Evolutionary conservation across 2,797 vertebrate genomes (phyloP).

Genomic region (Cryptoblepharus egeriae): DNA sequence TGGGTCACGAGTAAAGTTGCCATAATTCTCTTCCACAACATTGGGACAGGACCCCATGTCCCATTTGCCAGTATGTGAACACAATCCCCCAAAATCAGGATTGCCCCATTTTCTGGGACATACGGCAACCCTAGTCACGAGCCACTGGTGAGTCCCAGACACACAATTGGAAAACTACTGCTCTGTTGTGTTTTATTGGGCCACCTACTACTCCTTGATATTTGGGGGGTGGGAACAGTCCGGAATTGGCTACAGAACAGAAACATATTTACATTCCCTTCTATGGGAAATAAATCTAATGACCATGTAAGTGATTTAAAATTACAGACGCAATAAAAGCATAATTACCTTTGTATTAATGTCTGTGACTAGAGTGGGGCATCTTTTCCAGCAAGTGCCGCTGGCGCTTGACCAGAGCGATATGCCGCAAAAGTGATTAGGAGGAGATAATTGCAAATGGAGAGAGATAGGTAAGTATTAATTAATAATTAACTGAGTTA

Average conservation of each 20-base stretch:
- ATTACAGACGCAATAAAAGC: constrained; percentile 67
- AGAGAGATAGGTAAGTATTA: constrained; percentile 44
- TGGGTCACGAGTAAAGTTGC: too few relatives aligned
- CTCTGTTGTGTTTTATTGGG: neutral
- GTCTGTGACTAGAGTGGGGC: constrained; percentile 53
- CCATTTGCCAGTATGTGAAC: too few relatives aligned
- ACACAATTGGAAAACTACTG: too few relatives aligned
- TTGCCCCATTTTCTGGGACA: too few relatives aligned
- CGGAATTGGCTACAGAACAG: constrained; percentile 8
- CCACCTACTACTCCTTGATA: neutral
- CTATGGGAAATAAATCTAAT: constrained; percentile 54
- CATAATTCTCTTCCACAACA: too few relatives aligned
- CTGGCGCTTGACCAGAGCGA: constrained; percentile 58
- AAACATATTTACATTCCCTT: constrained; percentile 56
- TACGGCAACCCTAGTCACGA: too few relatives aligned
- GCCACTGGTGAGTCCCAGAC: too few relatives aligned
- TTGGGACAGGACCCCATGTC: too few relatives aligned
- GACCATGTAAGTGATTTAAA: constrained; percentile 54
- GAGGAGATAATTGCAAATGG: constrained; percentile 65
- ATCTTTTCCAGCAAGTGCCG: constrained; percentile 41
- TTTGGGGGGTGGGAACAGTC: neutral
- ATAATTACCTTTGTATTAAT: constrained; percentile 67
- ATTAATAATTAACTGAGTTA: constrained; percentile 73
- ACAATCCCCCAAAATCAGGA: too few relatives aligned
- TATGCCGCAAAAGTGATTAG: constrained; percentile 68